Evolutionary conservation across 2,797 vertebrate genomes (phyloP).

Genomic region (Sciurus vulgaris): DNA sequence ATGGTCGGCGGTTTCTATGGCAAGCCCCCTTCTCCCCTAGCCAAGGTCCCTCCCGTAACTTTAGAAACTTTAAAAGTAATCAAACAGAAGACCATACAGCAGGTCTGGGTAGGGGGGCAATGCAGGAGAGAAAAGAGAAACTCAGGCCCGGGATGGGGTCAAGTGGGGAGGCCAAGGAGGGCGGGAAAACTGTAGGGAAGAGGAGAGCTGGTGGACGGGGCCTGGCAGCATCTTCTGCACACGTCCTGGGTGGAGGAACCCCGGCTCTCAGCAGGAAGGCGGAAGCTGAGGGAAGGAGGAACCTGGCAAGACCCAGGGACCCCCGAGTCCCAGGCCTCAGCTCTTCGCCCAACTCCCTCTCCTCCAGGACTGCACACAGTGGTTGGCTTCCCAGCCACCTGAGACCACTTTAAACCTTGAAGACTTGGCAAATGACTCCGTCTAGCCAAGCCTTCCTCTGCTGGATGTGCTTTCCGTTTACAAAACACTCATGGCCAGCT

Average conservation of each 20-base stretch:
- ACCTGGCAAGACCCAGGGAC: background rate
- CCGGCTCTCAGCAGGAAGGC: background rate
- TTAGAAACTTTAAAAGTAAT: background rate
- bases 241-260: no score
- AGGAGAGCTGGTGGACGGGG: background rate
- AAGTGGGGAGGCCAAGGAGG: background rate
- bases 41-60: background rate
- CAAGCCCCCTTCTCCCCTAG: background rate
- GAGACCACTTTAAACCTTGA: slow-evolving; percentile 27
- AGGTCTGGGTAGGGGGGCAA: background rate
- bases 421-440: background rate
- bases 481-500: background rate
- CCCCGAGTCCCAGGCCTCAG: background rate
- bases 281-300: slow-evolving; percentile 13
- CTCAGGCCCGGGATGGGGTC: no score
- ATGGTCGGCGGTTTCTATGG: background rate
- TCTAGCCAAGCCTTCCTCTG: background rate
- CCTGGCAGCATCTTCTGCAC: rapidly evolving
- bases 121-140: background rate
- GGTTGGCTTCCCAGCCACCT: slow-evolving; percentile 8
- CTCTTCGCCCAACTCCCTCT: background rate
- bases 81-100: background rate
- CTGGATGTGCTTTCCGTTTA: background rate
- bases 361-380: background rate
- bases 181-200: background rate